Conservation (phyloP, 2,113 vertebrate species). For the Orcinus orca region DNA sequence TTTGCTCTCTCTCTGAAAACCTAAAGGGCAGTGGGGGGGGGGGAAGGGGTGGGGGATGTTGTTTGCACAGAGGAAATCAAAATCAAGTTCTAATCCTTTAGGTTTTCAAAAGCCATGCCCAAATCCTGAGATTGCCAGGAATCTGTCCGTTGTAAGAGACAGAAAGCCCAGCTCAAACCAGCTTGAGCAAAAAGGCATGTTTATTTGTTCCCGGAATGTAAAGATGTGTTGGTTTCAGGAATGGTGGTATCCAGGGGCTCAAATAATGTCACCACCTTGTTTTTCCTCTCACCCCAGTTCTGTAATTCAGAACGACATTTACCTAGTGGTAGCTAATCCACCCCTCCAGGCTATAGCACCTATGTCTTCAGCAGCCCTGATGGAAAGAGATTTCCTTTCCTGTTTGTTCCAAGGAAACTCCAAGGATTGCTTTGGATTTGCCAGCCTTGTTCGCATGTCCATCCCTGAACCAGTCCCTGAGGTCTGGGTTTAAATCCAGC, state of each 20-base stretch:
- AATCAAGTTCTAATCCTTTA: background rate
- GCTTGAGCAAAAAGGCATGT: background rate
- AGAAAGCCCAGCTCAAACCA: background rate
- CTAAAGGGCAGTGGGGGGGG: too few relatives aligned
- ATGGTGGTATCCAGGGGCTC: background rate
- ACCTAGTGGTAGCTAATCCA: background rate
- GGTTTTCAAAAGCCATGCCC: background rate
- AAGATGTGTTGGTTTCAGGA: background rate
- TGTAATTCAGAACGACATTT: background rate
- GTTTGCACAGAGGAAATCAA: background rate
- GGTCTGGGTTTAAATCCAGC: background rate
- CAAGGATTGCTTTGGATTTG: background rate
- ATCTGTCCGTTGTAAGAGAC: background rate
- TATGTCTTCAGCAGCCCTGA: fast-evolving
- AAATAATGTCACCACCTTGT: fast-evolving
- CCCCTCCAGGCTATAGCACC: background rate
- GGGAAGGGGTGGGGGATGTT: too few relatives aligned
- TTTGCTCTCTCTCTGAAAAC: background rate
- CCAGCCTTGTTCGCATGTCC: background rate
- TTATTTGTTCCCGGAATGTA: background rate
- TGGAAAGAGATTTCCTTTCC: background rate
- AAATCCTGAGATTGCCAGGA: background rate
- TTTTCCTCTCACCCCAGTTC: background rate
- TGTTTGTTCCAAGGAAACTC: too few relatives aligned
- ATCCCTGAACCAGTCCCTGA: background rate